Conservation (phyloP, 2,888 invertebrate genomes). For the Phania funesta region DNA sequence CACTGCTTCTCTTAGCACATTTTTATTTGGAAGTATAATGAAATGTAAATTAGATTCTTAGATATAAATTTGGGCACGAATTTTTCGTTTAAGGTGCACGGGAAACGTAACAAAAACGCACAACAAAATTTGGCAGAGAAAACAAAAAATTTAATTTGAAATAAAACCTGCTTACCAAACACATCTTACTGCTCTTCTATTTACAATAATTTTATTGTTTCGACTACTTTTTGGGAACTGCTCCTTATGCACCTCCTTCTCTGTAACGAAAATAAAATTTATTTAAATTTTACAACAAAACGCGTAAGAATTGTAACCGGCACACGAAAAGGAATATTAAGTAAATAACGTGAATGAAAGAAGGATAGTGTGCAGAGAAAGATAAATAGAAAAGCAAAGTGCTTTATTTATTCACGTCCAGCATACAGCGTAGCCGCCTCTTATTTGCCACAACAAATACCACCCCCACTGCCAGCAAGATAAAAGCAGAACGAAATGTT, state of each 20-base stretch:
- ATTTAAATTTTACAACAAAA: conserved; percentile 25
- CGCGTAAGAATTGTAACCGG: conserved; percentile 14
- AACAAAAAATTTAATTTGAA: conserved; percentile 41
- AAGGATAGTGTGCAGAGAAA: background rate
- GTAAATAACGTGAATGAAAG: background rate
- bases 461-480: background rate
- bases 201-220: too few species aligned
- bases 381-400: background rate
- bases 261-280: conserved; percentile 12
- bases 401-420: conserved; percentile 11
- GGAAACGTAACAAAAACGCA: background rate
- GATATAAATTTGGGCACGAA: conserved; percentile 22
- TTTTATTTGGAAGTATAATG: conserved; percentile 26
- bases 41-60: conserved; percentile 53
- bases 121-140: conserved; percentile 11
- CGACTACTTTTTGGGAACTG: background rate
- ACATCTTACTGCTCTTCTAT: conserved; percentile 13
- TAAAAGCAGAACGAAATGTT: conserved; percentile 64
- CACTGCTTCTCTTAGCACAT: background rate
- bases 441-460: background rate
- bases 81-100: background rate
- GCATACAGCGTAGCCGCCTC: background rate
- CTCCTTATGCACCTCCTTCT: conserved; percentile 1
- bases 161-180: conserved; percentile 36
- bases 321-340: background rate